Evolutionary conservation across 2,113 vertebrate genomes (phyloP).

Genomic region (Rhagologus leucostigma): DNA sequence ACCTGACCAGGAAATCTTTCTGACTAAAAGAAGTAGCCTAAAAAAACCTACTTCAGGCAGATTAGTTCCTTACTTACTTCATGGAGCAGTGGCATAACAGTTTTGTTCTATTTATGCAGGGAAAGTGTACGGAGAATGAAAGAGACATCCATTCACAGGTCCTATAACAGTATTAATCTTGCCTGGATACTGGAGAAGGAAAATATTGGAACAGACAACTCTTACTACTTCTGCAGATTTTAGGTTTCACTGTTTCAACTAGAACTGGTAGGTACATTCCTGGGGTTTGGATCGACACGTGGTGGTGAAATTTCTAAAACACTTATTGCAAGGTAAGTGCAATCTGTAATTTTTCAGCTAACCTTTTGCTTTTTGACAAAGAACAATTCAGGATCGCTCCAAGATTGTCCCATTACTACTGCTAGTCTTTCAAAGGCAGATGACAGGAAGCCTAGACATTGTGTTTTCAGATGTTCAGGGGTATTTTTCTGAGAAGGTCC

Average conservation of each 20-base stretch:
- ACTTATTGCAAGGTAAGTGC: not conserved
- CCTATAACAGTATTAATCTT: not conserved
- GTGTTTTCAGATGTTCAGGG: not conserved
- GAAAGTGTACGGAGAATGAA: not conserved
- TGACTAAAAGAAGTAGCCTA: not conserved
- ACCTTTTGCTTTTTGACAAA: not conserved
- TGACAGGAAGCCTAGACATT: not conserved
- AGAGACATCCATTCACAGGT: not conserved
- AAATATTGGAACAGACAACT: not conserved
- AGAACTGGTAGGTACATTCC: not conserved
- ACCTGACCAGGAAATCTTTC: not conserved
- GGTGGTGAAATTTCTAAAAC: not conserved
- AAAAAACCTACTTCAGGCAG: not conserved
- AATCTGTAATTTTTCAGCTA: not conserved
- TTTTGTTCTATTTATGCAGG: not conserved
- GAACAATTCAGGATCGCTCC: not conserved
- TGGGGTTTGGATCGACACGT: rapidly evolving
- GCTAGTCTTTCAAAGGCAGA: not conserved
- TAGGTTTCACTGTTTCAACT: not conserved
- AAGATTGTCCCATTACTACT: not conserved
- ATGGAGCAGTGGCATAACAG: not conserved
- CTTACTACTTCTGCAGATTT: not conserved
- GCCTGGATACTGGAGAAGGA: not conserved
- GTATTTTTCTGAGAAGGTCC: not conserved
- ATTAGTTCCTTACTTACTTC: not conserved